Percentiles rank a stretch among this genome's conserved stretches.
Conservation (phyloP, 2,797 vertebrate genomes). For the Danio aesculapii region DNA sequence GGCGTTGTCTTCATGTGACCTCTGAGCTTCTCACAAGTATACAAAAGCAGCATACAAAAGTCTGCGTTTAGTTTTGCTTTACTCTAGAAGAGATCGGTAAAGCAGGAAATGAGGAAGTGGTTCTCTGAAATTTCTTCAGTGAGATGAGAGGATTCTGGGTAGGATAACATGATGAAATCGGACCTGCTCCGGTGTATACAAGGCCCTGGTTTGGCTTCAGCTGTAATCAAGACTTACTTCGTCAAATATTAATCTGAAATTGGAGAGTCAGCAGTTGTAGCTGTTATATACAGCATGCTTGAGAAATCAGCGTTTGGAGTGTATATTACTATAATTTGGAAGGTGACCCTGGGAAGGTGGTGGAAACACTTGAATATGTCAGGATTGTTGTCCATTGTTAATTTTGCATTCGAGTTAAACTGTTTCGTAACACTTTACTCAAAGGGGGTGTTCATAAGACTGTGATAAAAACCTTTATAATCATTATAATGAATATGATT, state of each 20-base stretch:
- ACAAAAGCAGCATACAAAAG: constrained; percentile 45
- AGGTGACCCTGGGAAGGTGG: constrained; percentile 41
- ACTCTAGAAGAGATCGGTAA: constrained; percentile 56
- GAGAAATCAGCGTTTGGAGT: constrained; percentile 64
- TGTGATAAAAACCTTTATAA: no score
- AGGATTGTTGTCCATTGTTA: neutral
- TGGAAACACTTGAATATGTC: constrained; percentile 5
- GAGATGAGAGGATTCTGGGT: constrained; percentile 40
- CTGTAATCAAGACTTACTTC: constrained; percentile 49
- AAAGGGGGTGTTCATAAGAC: no score
- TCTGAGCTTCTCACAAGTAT: constrained; percentile 22
- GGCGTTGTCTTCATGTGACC: neutral
- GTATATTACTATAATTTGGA: constrained; percentile 69
- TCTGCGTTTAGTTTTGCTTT: constrained; percentile 41
- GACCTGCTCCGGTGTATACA: constrained; percentile 42
- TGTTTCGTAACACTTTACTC: neutral
- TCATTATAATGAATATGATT: no score
- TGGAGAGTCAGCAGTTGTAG: constrained; percentile 58
- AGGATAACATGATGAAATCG: constrained; percentile 52
- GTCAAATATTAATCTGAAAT: constrained; percentile 55
- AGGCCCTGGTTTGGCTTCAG: constrained; percentile 26
- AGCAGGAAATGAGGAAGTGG: constrained; percentile 44
- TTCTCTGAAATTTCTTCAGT: constrained; percentile 39
- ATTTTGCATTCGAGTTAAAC: constrained; percentile 13
- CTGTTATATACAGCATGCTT: constrained; percentile 62